A percentile compares a stretch with the other conserved stretches of the same genome.
phyloP scores from a whole-genome alignment of 64 coral and sea anemone genomes.

The Porites lutea region DNA sequence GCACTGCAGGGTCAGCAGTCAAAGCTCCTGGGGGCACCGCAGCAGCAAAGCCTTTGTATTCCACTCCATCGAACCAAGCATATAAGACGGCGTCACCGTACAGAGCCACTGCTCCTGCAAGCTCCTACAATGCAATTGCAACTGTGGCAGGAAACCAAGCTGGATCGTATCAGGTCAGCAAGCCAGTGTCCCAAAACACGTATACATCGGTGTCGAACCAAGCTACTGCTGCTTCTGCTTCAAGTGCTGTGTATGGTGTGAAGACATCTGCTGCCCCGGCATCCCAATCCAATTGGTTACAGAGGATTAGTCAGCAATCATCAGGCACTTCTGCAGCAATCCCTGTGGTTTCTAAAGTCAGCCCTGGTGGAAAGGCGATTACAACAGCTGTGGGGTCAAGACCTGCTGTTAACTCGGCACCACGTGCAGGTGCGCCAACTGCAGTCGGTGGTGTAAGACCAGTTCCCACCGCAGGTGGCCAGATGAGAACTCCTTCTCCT shows the following conservation, averaged over 20 bases:
- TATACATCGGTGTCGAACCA: constrained; percentile 5
- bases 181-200: constrained; percentile 14
- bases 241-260: constrained; percentile 1
- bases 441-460: constrained; percentile 15
- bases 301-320: neutral
- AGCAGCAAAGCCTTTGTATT: neutral
- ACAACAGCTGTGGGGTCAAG: neutral
- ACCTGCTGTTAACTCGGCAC: constrained; percentile 4
- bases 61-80: constrained; percentile 9
- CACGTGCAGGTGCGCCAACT: neutral
- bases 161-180: constrained; percentile 2
- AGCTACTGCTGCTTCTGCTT: neutral
- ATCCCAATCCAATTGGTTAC: neutral
- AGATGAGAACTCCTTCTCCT: neutral
- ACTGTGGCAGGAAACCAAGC: neutral
- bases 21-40: neutral
- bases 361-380: constrained; percentile 5
- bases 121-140: neutral
- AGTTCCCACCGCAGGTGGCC: neutral
- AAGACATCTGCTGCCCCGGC: neutral
- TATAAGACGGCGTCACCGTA: neutral
- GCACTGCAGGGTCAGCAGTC: neutral
- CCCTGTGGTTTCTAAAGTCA: constrained; percentile 21
- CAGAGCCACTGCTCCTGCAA: neutral
- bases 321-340: neutral